Percentiles rank a stretch among this genome's conserved stretches.
phyloP scores from a whole-genome alignment of 2,888 invertebrate genomes.

The Meiosimyza platycephala region DNA sequence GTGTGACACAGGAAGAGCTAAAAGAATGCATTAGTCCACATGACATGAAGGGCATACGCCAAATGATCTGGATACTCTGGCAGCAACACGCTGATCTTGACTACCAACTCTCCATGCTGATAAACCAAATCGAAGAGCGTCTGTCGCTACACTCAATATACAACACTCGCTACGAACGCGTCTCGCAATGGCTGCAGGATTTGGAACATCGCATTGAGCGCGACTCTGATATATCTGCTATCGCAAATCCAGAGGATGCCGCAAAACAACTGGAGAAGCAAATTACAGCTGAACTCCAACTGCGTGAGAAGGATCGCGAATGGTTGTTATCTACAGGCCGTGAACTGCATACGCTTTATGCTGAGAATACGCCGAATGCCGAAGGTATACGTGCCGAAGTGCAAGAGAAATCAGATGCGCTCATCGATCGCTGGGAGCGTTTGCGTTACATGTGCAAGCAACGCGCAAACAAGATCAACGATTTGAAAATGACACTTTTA shows the following conservation, averaged over 20 bases:
- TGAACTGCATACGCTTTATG: conserved; percentile 72
- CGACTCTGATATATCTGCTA: conserved; percentile 69
- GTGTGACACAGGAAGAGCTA: conserved; percentile 82
- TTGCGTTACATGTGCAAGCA: conserved; percentile 75
- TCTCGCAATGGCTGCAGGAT: conserved; percentile 78
- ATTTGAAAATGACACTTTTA: conserved; percentile 77
- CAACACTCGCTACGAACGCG: conserved; percentile 74
- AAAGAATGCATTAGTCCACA: conserved; percentile 87
- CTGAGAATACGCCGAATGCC: conserved; percentile 74
- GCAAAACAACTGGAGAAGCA: conserved; percentile 79
- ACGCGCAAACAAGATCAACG: conserved; percentile 78
- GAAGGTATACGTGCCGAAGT: conserved; percentile 72
- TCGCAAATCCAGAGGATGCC: conserved; percentile 79
- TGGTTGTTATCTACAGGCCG: conserved; percentile 80
- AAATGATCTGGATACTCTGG: conserved; percentile 80
- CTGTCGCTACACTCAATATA: conserved; percentile 79
- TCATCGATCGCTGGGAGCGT: conserved; percentile 78
- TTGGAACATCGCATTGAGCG: conserved; percentile 76
- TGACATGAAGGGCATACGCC: conserved; percentile 84
- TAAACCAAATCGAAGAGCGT: conserved; percentile 80
- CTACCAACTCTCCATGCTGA: conserved; percentile 79
- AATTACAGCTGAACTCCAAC: conserved; percentile 78
- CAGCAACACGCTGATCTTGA: conserved; percentile 86
- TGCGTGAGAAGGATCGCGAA: conserved; percentile 82
- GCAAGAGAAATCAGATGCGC: conserved; percentile 70